Conservation (phyloP, 1,140 invertebrate genomes). For the Physella acuta region DNA sequence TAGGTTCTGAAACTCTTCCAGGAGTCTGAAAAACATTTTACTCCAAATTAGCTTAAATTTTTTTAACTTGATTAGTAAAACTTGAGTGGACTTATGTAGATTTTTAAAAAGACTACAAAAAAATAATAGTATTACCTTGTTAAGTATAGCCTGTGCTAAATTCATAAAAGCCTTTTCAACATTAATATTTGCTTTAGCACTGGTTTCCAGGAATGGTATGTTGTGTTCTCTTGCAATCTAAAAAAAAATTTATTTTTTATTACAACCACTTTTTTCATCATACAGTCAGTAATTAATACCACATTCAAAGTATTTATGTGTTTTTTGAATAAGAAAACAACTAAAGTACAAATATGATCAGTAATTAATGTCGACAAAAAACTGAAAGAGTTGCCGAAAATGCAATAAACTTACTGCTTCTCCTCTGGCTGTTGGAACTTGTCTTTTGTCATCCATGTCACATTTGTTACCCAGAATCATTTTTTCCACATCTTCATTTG, state of each 20-base stretch:
- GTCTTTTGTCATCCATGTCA: constrained; percentile 97
- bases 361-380: too few species aligned
- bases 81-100: not conserved
- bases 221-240: constrained; percentile 94
- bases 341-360: too few species aligned
- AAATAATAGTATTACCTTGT: constrained; percentile 65
- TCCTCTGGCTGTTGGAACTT: constrained; percentile 78
- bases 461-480: constrained; percentile 99
- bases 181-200: constrained; percentile 97
- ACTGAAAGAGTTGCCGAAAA: too few species aligned
- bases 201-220: constrained; percentile 98
- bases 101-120: not conserved
- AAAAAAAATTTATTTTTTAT: too few species aligned
- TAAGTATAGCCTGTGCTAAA: constrained; percentile 91
- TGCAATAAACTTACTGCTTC: constrained; percentile 67
- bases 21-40: constrained; percentile 43
- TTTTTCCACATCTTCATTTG: constrained; percentile 99
- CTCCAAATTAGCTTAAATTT: too few species aligned
- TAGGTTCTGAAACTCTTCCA: constrained; percentile 40
- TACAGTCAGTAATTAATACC: too few species aligned
- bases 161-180: constrained; percentile 97
- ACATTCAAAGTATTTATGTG: too few species aligned
- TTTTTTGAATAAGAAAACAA: too few species aligned
- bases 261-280: too few species aligned
- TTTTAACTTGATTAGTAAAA: not conserved